Evolutionary conservation across 2,888 invertebrate genomes (phyloP).

Genomic region (Pyrrhopygopsis socrates): DNA sequence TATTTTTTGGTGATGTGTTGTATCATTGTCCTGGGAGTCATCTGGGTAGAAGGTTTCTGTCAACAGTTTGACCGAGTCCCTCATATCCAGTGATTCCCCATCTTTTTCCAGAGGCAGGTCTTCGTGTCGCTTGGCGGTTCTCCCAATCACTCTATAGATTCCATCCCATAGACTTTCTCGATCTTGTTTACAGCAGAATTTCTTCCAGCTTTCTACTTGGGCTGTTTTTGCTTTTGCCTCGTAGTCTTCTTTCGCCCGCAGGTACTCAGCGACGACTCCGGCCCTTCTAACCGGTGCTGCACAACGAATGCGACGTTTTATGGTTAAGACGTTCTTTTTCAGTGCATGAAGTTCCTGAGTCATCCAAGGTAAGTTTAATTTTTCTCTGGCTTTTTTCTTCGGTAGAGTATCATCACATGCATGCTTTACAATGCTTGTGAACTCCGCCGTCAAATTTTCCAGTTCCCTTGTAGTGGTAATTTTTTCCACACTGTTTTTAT

Average conservation of each 20-base stretch:
- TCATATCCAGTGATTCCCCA: slow-evolving; percentile 2
- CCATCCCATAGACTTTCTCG: slow-evolving; percentile 48
- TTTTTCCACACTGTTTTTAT: neutral
- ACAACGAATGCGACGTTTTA: neutral
- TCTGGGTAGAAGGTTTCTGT: slow-evolving; percentile 38
- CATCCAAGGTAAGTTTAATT: neutral
- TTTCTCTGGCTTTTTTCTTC: neutral
- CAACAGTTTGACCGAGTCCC: slow-evolving; percentile 17
- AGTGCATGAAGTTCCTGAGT: neutral
- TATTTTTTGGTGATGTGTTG: neutral
- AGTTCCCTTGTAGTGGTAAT: neutral
- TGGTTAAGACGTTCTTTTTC: neutral
- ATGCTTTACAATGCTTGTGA: neutral
- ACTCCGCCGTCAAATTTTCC: neutral
- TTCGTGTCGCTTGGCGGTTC: neutral
- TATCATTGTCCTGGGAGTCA: neutral
- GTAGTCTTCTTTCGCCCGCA: neutral
- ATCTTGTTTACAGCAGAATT: slow-evolving; percentile 17
- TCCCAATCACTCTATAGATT: slow-evolving; percentile 32
- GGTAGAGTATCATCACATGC: neutral
- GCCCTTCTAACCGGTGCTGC: neutral
- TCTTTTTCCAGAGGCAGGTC: neutral
- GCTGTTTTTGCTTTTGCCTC: neutral
- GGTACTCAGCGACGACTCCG: neutral
- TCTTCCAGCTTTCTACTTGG: neutral